Evolutionary conservation across 2,113 vertebrate species (phyloP).

Genomic region (Semicossyphus pulcher): DNA sequence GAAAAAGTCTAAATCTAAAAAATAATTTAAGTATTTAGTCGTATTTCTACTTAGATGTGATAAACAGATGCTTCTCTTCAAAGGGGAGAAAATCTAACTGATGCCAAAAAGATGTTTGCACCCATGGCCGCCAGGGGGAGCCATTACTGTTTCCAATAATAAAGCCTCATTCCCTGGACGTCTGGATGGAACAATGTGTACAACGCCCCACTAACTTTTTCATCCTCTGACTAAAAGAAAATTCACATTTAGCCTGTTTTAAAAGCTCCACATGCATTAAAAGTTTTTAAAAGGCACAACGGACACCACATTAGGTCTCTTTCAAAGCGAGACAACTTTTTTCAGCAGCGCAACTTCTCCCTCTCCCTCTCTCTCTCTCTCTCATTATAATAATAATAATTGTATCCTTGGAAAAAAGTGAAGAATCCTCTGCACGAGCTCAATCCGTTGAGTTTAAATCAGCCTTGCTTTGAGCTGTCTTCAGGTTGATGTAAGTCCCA

Average conservation of each 20-base stretch:
- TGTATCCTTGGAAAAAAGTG: slow-evolving; percentile 76
- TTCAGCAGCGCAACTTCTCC: slow-evolving; percentile 41
- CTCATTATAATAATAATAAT: slow-evolving; percentile 52
- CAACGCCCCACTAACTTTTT: slow-evolving; percentile 82
- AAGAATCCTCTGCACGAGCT: slow-evolving; percentile 79
- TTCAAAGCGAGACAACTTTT: slow-evolving; percentile 46
- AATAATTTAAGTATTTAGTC: not conserved
- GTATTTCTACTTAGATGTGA: not conserved
- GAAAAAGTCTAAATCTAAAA: not conserved
- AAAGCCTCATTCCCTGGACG: slow-evolving; percentile 59
- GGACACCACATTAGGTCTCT: slow-evolving; percentile 25
- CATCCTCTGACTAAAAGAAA: slow-evolving; percentile 52
- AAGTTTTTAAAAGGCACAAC: slow-evolving; percentile 2
- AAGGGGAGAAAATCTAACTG: not conserved
- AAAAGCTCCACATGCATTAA: slow-evolving; percentile 35
- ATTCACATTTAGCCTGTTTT: slow-evolving; percentile 32
- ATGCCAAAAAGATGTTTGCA: slow-evolving; percentile 47
- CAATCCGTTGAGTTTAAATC: slow-evolving; percentile 76
- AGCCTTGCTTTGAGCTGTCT: slow-evolving; percentile 72
- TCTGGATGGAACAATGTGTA: slow-evolving; percentile 80
- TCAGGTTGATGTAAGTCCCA: slow-evolving; percentile 75
- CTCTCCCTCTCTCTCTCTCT: too few relatives aligned
- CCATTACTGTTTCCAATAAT: slow-evolving; percentile 51
- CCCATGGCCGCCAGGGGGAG: slow-evolving; percentile 77
- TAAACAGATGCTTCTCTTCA: not conserved